Percentiles rank a stretch among this genome's conserved stretches.
These are phyloP conservation scores for Hydrolagus affinis DNA, from an alignment of 2,113 vertebrate species.

Conservation along the genomic window DNA sequence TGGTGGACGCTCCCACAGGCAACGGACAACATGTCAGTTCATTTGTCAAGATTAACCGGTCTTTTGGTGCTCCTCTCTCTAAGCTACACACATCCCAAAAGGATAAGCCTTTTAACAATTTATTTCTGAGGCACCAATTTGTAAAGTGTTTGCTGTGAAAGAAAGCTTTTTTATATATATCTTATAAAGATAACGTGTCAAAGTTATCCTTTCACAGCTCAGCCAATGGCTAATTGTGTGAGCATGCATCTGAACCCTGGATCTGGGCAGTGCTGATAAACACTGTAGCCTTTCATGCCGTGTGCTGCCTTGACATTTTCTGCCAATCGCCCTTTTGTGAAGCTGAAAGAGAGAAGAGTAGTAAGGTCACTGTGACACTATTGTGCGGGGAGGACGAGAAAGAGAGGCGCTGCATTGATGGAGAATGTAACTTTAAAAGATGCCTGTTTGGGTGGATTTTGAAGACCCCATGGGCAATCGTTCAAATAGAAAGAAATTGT, in stretches of 20 bases:
- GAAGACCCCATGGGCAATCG: no score
- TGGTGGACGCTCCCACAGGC: not conserved
- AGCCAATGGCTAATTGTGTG: constrained; percentile 19
- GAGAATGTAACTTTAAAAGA: no score
- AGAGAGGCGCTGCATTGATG: no score
- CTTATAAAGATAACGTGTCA: constrained; percentile 23
- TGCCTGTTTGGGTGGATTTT: no score
- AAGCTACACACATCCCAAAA: not conserved
- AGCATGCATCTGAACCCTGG: constrained; percentile 3
- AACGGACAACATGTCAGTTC: not conserved
- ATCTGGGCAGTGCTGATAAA: constrained; percentile 14
- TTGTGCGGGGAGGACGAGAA: not conserved
- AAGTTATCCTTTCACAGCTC: constrained; percentile 26
- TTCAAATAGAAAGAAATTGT: no score
- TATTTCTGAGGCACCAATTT: constrained; percentile 21
- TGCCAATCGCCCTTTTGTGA: constrained; percentile 18
- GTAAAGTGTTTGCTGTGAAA: constrained; percentile 24
- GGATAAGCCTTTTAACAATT: constrained; percentile 22
- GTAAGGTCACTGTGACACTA: not conserved
- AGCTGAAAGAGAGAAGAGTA: not conserved
- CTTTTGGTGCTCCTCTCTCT: not conserved
- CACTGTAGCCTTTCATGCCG: constrained; percentile 12
- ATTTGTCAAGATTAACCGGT: constrained; percentile 8
- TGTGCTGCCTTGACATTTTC: not conserved
- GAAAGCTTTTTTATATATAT: not conserved